A percentile compares a stretch with the other conserved stretches of the same genome.
Evolutionary conservation across 2,797 vertebrate species (phyloP).

Genomic region (Acanthiza pusilla): DNA sequence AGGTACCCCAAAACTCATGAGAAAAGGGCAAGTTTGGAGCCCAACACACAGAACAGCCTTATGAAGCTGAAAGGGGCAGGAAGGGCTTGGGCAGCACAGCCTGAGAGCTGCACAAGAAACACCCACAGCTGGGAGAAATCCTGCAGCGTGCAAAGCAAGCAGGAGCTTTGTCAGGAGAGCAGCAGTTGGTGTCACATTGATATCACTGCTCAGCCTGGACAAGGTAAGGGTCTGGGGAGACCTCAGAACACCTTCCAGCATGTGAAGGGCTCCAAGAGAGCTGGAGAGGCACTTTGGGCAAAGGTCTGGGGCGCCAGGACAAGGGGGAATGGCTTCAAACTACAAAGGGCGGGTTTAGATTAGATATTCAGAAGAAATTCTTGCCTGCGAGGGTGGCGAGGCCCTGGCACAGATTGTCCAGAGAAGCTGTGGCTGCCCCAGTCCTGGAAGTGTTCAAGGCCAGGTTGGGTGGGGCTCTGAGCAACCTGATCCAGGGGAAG

Average conservation of each 20-base stretch:
- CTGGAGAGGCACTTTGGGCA: neutral
- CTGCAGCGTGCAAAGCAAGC: neutral
- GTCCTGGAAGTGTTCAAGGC: neutral
- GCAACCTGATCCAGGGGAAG: neutral
- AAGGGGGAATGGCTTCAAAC: neutral
- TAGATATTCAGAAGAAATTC: neutral
- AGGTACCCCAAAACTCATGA: neutral
- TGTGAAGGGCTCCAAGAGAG: neutral
- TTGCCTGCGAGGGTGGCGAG: neutral
- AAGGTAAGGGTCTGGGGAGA: neutral
- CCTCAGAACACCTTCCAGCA: neutral
- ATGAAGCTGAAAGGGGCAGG: neutral
- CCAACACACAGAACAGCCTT: neutral
- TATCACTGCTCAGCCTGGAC: neutral
- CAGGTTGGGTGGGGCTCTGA: neutral
- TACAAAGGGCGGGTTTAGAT: neutral
- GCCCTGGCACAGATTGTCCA: neutral
- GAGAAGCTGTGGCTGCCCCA: neutral
- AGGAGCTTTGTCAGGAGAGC: neutral
- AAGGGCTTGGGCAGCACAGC: neutral
- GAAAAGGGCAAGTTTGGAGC: neutral
- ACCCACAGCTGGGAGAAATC: neutral
- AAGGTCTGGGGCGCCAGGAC: neutral
- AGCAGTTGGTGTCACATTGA: fast-evolving
- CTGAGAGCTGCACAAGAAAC: neutral